Base-by-base conservation (phyloP, 2,888 invertebrate species). In the Napeogenes sylphis region DNA sequence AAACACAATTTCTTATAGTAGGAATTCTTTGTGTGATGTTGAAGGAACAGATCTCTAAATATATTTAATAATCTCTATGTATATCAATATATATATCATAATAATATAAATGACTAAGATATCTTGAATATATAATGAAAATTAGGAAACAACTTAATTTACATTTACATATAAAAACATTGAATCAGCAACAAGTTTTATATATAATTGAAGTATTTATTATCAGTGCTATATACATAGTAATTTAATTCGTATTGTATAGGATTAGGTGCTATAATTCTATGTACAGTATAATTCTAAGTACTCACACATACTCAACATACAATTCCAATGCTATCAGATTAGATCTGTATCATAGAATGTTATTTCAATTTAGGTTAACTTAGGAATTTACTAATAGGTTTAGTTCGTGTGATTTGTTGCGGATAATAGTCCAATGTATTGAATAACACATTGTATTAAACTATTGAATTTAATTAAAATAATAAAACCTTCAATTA, bases 281-380 rank as follows among this genome's bases (percentile, higher is more conserved):
- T 46, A n/a, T 42, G 32, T 58, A 42, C 54, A 58, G 55, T 38
- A 59, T 47, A 33, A 57, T 13, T 62, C 21, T 10, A 64, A 47
- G 47, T 51, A 35, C 47, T 55, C 45, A 63, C 61, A 56, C 35
- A 57, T 58, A 64, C 61, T 67, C 59, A 56, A 64, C 59, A 64
- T 64, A 64, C 65, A 62, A 69, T 65, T 64, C 66, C 61, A 67
- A 65, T 64, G 62, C 30, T 51, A 33, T 54, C 35, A 55, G 68
- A 68, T 69, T 64, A 69, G 69, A 69, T 68, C 68, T 56, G 45
- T 66, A 66, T 68, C 67, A 46, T 58, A 61, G 60, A 66, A 66
- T 66, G 62, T 62, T 64, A 66, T 65, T 59, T 62, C 65, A 51
- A 67, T 61, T 63, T 61, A 56, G 66, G 68, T 66, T 65, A 63